Evolutionary conservation across 2,113 vertebrate species (phyloP).

Genomic region (Sceloporus tristichus): DNA sequence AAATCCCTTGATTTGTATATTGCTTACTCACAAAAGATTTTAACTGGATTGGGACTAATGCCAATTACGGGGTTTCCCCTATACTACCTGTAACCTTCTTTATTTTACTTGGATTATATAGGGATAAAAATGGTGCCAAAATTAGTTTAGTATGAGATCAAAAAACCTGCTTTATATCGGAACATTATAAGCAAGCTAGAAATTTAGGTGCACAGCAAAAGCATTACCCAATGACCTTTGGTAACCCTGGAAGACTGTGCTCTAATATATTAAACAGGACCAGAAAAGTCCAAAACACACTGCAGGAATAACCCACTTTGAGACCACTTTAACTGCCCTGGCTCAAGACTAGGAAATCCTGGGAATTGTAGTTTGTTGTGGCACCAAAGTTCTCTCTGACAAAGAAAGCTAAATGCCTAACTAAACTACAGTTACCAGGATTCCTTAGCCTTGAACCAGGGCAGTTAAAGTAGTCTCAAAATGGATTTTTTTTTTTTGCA

Average conservation of each 20-base stretch:
- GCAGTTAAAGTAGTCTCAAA: too few relatives aligned
- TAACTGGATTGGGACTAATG: not conserved
- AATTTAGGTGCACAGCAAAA: not conserved
- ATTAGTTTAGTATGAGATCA: not conserved
- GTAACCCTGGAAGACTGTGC: not conserved
- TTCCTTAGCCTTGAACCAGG: too few relatives aligned
- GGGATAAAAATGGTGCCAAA: not conserved
- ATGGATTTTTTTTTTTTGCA: too few relatives aligned
- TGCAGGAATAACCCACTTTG: too few relatives aligned
- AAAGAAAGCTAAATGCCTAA: too few relatives aligned
- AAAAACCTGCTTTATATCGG: not conserved
- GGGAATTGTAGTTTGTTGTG: too few relatives aligned
- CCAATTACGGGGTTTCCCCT: not conserved
- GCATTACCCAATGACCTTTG: not conserved
- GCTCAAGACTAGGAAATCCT: too few relatives aligned
- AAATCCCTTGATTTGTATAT: not conserved
- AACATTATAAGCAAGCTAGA: not conserved
- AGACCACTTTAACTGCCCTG: too few relatives aligned
- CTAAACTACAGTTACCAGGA: too few relatives aligned
- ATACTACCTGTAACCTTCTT: not conserved
- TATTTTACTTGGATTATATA: not conserved
- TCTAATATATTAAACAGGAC: not conserved
- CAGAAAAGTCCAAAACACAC: not conserved
- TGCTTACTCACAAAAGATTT: not conserved
- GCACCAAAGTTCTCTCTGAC: too few relatives aligned